phyloP scores from a whole-genome alignment of 2,888 invertebrate genomes.

The Nemapogon koenigi region DNA sequence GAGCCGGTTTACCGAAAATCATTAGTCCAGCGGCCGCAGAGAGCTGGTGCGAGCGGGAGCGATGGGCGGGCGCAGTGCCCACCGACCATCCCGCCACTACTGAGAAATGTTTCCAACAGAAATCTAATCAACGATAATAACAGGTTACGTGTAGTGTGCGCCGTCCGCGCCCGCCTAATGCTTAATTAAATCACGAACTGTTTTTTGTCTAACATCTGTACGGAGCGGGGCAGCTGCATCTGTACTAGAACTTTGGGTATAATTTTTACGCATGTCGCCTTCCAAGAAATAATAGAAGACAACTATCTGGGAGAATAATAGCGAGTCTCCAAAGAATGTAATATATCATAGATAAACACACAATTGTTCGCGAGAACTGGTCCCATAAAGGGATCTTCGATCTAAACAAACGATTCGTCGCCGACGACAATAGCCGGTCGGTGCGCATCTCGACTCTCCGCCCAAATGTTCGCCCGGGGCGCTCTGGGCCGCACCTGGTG shows the following conservation, averaged over 20 bases:
- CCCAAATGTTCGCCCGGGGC: constrained; percentile 56
- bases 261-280: constrained; percentile 26
- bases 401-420: constrained; percentile 39
- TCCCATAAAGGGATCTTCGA: constrained; percentile 41
- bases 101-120: constrained; percentile 64
- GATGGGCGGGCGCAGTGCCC: constrained; percentile 59
- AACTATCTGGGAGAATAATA: constrained; percentile 23
- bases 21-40: constrained; percentile 56
- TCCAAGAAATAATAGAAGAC: constrained; percentile 12
- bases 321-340: constrained; percentile 30
- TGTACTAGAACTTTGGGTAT: constrained; percentile 12
- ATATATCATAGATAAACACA: constrained; percentile 52
- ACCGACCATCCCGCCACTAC: constrained; percentile 42
- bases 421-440: constrained; percentile 31
- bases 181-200: constrained; percentile 60
- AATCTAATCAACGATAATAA: constrained; percentile 65
- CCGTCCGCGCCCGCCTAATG: constrained; percentile 55
- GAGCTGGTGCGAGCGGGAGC: constrained; percentile 54
- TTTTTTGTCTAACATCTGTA: constrained; percentile 37
- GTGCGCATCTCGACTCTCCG: constrained; percentile 41
- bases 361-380: constrained; percentile 22
- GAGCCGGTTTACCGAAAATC: constrained; percentile 62
- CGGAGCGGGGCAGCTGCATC: constrained; percentile 2
- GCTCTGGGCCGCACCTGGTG: constrained; percentile 44
- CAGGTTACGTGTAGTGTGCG: constrained; percentile 46